These are phyloP conservation scores for Anagrus nilaparvatae DNA, from an alignment of 1,140 invertebrate species.

Conservation along the genomic window DNA sequence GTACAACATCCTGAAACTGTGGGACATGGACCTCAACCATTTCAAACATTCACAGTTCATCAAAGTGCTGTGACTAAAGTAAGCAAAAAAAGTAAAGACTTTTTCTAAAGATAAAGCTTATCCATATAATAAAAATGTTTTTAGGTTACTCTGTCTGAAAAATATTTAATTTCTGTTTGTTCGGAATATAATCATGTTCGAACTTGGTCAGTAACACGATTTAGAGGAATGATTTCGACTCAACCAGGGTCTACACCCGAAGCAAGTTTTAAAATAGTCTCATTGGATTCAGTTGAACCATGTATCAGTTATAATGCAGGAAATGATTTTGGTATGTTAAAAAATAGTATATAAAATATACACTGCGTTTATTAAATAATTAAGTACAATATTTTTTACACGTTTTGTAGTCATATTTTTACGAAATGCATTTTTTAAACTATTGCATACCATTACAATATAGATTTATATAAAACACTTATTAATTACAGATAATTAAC, in stretches of 20 bases:
- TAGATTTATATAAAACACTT: no score
- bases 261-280: conserved; percentile 91
- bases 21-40: conserved; percentile 92
- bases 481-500: no score
- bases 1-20: conserved; percentile 98
- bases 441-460: no score
- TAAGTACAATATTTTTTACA: no score
- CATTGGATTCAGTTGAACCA: conserved; percentile 77
- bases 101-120: background rate
- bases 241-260: conserved; percentile 94
- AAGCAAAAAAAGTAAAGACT: no score
- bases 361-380: no score
- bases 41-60: conserved; percentile 97
- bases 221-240: conserved; percentile 93
- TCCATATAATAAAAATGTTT: conserved; percentile 1
- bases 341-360: no score
- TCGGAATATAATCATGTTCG: conserved; percentile 96
- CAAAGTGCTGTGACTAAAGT: conserved; percentile 91
- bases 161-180: conserved; percentile 94
- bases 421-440: no score
- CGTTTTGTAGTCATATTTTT: no score
- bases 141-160: conserved; percentile 89
- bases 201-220: conserved; percentile 92
- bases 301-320: conserved; percentile 62
- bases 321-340: conserved; percentile 63